These are phyloP conservation scores for Rhinella marina DNA, from an alignment of 2,797 vertebrate species.

Conservation along the genomic window DNA sequence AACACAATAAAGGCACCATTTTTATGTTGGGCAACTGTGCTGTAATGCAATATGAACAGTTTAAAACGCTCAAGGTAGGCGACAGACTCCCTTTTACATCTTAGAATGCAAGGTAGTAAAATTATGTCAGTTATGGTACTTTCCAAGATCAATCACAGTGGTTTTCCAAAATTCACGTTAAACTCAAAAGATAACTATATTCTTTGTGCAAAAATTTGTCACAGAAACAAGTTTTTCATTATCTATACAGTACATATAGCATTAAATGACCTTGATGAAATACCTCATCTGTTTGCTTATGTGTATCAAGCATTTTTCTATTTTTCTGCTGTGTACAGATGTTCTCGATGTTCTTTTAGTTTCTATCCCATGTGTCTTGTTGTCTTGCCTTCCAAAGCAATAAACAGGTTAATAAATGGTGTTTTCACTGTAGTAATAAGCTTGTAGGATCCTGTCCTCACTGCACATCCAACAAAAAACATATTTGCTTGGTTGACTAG, in stretches of 20 bases:
- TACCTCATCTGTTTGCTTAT: background rate
- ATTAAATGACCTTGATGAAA: constrained; percentile 27
- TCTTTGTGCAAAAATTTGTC: no score
- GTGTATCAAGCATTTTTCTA: constrained; percentile 20
- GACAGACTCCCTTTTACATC: no score
- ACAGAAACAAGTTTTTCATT: background rate
- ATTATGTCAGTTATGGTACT: no score
- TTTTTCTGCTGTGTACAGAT: constrained; percentile 48
- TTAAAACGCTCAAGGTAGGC: no score
- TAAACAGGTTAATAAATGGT: constrained; percentile 49
- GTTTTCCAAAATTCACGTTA: background rate
- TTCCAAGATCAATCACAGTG: no score
- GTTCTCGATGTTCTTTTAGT: constrained; percentile 1
- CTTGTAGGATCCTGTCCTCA: constrained; percentile 31
- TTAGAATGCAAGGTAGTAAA: no score
- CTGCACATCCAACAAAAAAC: constrained; percentile 25
- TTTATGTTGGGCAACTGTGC: no score
- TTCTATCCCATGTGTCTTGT: constrained; percentile 44
- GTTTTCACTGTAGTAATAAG: constrained; percentile 37
- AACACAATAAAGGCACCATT: no score
- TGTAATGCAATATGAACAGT: no score
- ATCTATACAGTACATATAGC: background rate
- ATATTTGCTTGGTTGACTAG: background rate
- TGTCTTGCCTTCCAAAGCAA: constrained; percentile 29
- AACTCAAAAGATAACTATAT: no score